phyloP scores from a whole-genome alignment of 1,140 invertebrate species.

The Drosophila albomicans region DNA sequence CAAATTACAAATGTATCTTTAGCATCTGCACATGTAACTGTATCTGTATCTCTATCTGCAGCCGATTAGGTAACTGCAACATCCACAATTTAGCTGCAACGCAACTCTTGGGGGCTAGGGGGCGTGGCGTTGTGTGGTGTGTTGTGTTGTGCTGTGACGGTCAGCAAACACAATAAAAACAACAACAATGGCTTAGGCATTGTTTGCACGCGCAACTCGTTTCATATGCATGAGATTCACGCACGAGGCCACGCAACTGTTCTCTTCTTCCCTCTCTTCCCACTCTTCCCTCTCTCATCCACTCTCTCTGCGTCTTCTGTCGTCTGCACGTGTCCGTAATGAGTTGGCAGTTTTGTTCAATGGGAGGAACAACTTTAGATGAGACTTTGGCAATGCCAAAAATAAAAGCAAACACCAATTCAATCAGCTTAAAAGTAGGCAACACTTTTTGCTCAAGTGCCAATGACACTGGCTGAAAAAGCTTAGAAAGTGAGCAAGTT shows the following conservation, averaged over 20 bases:
- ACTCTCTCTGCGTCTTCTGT: not conserved
- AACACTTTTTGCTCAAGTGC: constrained; percentile 19
- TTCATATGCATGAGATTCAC: constrained; percentile 67
- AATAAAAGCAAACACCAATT: constrained; percentile 15
- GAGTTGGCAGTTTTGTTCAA: constrained; percentile 39
- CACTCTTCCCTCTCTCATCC: not conserved
- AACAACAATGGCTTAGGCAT: constrained; percentile 50
- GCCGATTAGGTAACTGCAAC: not conserved
- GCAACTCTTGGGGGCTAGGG: too few species aligned
- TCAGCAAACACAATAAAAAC: constrained; percentile 3
- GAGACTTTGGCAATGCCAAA: not conserved
- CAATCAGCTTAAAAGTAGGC: constrained; percentile 55
- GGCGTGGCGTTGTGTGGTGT: constrained; percentile 3
- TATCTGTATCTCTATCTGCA: not conserved
- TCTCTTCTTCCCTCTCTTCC: not conserved
- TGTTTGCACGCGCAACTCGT: constrained; percentile 66
- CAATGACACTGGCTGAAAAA: not conserved
- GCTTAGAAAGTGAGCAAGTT: not conserved
- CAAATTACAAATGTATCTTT: not conserved
- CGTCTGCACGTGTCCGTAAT: constrained; percentile 56
- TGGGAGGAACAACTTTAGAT: too few species aligned
- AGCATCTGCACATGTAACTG: not conserved
- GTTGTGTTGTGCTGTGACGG: not conserved
- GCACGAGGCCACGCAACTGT: constrained; percentile 41
- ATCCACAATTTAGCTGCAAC: not conserved